These are phyloP conservation scores for Penaeus vannamei DNA, from an alignment of 1,140 invertebrate genomes.

Conservation along the genomic window DNA sequence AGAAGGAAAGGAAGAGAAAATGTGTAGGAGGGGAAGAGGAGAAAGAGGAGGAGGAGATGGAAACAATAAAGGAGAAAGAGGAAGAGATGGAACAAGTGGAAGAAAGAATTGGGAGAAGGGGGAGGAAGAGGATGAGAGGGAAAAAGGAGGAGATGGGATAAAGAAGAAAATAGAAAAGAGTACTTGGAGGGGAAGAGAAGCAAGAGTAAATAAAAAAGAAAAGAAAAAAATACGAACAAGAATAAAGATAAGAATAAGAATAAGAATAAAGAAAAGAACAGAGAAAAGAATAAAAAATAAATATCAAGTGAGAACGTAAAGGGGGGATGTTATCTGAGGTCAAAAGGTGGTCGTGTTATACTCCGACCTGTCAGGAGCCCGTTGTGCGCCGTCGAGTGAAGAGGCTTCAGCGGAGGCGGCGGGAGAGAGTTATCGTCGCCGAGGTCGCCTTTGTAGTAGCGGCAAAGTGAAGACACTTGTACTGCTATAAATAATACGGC, in stretches of 20 bases:
- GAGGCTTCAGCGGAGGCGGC: no score
- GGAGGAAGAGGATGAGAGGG: neutral
- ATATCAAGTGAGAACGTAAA: neutral
- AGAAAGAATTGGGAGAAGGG: neutral
- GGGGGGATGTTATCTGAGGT: neutral
- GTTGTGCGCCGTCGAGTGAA: no score
- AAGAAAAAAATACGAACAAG: neutral
- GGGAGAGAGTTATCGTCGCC: no score
- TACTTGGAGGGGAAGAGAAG: neutral
- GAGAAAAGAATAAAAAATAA: neutral
- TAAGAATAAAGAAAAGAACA: neutral
- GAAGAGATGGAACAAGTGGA: neutral
- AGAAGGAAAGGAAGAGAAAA: no score
- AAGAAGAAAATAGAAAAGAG: neutral
- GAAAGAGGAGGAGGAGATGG: neutral
- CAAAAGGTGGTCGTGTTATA: no score
- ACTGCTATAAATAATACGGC: no score
- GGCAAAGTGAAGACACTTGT: no score
- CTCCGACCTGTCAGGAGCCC: no score
- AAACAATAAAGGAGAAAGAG: neutral
- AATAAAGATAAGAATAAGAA: neutral
- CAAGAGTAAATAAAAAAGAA: no score
- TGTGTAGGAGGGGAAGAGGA: neutral
- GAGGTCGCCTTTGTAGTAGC: no score
- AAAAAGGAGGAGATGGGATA: neutral